These are phyloP conservation scores for Ceratotherium simum DNA, from an alignment of 2,113 vertebrate genomes.

Conservation along the genomic window DNA sequence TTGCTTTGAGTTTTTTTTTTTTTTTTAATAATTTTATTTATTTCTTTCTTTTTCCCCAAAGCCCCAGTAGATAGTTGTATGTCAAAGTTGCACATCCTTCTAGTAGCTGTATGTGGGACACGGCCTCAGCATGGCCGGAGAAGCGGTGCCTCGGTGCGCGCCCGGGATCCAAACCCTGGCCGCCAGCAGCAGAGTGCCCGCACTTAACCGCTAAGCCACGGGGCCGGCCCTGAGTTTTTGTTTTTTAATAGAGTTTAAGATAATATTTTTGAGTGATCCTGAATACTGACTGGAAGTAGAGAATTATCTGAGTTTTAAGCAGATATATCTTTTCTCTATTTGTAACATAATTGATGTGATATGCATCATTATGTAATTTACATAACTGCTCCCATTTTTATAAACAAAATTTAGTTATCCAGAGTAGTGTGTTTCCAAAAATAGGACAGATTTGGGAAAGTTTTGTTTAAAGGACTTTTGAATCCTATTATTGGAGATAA, in stretches of 20 bases:
- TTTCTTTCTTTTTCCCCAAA: too few species aligned
- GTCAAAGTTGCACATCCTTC: too few species aligned
- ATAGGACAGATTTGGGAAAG: neutral
- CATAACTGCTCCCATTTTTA: neutral
- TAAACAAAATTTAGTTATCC: neutral
- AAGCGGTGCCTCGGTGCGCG: too few species aligned
- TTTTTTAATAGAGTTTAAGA: neutral
- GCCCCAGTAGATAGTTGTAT: too few species aligned
- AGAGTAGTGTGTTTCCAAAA: neutral
- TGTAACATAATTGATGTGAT: neutral
- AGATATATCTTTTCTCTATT: neutral
- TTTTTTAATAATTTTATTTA: too few species aligned
- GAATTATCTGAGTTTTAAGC: neutral
- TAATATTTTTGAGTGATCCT: conserved; percentile 6
- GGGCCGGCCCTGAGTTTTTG: neutral
- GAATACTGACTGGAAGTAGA: neutral
- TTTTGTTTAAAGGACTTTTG: neutral
- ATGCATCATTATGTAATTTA: neutral
- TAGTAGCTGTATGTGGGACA: too few species aligned
- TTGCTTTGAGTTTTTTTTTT: neutral
- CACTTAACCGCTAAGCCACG: too few species aligned
- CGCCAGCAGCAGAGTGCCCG: too few species aligned
- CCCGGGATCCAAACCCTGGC: too few species aligned
- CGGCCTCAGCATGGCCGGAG: too few species aligned
- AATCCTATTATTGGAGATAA: neutral